phyloP scores from a whole-genome alignment of 2,797 vertebrate species.

The Brotula barbata region DNA sequence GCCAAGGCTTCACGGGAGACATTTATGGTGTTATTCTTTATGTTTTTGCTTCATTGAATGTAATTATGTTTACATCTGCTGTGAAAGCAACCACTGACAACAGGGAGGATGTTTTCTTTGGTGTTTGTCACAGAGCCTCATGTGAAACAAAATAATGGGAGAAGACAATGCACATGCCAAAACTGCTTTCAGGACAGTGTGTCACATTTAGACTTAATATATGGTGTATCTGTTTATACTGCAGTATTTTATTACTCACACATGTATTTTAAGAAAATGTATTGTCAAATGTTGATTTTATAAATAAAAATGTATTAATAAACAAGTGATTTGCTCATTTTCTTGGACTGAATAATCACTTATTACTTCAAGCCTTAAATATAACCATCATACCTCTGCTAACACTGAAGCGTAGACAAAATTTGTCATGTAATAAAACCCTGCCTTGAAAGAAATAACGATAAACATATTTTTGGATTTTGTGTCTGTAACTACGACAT shows the following conservation, averaged over 20 bases:
- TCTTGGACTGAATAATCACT: background rate
- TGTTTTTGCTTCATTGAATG: slow-evolving; percentile 15
- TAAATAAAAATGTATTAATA: slow-evolving; percentile 14
- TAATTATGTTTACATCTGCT: slow-evolving; percentile 47
- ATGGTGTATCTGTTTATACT: slow-evolving; percentile 36
- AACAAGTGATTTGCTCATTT: background rate
- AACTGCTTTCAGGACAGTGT: background rate
- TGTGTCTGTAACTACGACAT: too few species aligned
- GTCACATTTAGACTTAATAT: slow-evolving; percentile 3
- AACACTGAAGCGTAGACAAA: too few species aligned
- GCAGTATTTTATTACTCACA: slow-evolving; percentile 33
- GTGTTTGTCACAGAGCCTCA: slow-evolving; percentile 21
- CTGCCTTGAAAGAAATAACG: too few species aligned
- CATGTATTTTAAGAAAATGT: slow-evolving; percentile 20
- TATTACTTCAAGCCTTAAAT: background rate
- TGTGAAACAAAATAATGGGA: slow-evolving; percentile 10
- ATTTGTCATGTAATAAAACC: too few species aligned
- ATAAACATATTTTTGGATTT: too few species aligned
- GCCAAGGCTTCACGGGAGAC: background rate
- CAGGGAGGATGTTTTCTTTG: slow-evolving; percentile 1
- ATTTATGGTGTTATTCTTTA: background rate
- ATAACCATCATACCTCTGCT: background rate
- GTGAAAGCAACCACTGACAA: slow-evolving; percentile 28
- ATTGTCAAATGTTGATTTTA: slow-evolving; percentile 21
- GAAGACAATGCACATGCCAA: slow-evolving; percentile 16